These are phyloP conservation scores for Oscheius sp. DNA, from an alignment of 2,888 invertebrate genomes.

Conservation along the genomic window DNA sequence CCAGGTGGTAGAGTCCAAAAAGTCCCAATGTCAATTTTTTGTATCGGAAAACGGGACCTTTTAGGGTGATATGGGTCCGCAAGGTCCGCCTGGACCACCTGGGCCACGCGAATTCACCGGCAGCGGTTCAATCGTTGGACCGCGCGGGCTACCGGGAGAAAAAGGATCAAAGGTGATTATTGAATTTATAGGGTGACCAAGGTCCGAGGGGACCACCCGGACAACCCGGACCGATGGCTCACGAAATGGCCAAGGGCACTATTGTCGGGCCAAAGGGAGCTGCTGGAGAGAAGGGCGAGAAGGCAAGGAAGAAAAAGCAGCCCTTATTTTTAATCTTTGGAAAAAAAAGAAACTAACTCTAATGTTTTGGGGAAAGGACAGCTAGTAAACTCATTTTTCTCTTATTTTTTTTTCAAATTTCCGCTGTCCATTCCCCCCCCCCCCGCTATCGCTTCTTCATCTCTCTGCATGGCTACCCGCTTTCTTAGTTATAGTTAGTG, in stretches of 20 bases:
- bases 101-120: slow-evolving; percentile 68
- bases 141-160: slow-evolving; percentile 61
- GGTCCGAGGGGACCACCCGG: slow-evolving; percentile 65
- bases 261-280: slow-evolving; percentile 68
- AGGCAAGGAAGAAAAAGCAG: slow-evolving; percentile 53
- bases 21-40: neutral
- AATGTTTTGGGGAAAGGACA: no score
- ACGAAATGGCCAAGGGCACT: slow-evolving; percentile 64
- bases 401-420: no score
- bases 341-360: no score
- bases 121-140: slow-evolving; percentile 64
- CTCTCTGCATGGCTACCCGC: slow-evolving; percentile 27
- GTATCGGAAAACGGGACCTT: neutral
- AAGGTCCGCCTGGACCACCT: slow-evolving; percentile 72
- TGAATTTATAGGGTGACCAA: slow-evolving; percentile 62
- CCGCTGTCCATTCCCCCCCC: neutral
- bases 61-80: slow-evolving; percentile 68
- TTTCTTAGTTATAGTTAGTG: slow-evolving; percentile 12
- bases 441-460: neutral
- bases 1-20: no score
- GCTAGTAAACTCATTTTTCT: neutral
- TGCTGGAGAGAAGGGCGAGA: slow-evolving; percentile 80
- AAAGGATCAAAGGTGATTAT: slow-evolving; percentile 65
- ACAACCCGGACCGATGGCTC: slow-evolving; percentile 63
- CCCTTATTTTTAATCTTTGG: no score